A percentile compares a stretch with the other conserved stretches of the same genome.
Conservation (phyloP, 2,888 invertebrate genomes). For the Sepiola atlantica region DNA sequence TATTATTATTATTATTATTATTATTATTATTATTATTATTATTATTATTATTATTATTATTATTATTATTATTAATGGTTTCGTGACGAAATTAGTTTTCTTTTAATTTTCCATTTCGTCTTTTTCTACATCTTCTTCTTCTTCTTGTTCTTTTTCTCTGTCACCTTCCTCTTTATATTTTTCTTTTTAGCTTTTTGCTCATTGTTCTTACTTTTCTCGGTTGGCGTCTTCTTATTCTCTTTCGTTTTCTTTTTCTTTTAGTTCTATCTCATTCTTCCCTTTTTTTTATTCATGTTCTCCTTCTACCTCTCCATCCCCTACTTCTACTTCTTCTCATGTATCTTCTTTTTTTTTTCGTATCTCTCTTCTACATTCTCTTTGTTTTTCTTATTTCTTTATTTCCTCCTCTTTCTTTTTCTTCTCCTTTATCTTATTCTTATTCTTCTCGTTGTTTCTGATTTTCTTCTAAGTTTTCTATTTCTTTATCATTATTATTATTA, state of each 20-base stretch:
- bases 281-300: not conserved
- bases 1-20: too few relatives aligned
- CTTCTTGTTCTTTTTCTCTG: accelerated
- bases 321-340: too few relatives aligned
- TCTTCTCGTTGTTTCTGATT: not conserved
- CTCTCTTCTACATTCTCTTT: not conserved
- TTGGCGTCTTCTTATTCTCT: not conserved
- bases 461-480: not conserved
- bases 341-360: not conserved
- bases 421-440: not conserved
- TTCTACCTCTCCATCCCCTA: not conserved
- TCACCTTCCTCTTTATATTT: not conserved
- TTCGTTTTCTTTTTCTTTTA: not conserved
- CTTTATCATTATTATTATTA: not conserved
- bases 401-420: not conserved
- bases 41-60: too few relatives aligned
- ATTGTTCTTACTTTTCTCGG: too few relatives aligned
- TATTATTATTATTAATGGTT: too few relatives aligned
- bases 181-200: not conserved
- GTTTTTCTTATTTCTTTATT: accelerated
- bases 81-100: too few relatives aligned
- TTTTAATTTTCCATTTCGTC: not conserved
- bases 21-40: too few relatives aligned
- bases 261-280: not conserved
- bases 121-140: not conserved